Evolutionary conservation across 2,888 invertebrate genomes (phyloP).

Genomic region (Pocota personata): DNA sequence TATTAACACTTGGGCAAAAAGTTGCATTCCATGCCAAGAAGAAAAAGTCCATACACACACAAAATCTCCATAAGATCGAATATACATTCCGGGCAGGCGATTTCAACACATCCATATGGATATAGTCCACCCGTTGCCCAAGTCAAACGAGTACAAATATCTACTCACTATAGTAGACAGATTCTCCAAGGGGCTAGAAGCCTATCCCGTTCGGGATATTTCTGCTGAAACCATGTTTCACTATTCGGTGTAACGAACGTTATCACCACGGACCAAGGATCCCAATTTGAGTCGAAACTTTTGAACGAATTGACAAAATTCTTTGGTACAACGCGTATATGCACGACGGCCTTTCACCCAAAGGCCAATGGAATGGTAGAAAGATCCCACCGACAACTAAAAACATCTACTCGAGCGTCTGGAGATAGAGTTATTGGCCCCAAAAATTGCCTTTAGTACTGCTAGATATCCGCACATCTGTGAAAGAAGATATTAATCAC

Average conservation of each 20-base stretch:
- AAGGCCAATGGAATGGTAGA: slow-evolving; percentile 31
- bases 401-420: too few relatives aligned
- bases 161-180: neutral
- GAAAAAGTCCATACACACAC: slow-evolving; percentile 51
- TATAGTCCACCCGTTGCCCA: too few relatives aligned
- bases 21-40: too few relatives aligned
- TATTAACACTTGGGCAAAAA: too few relatives aligned
- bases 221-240: neutral
- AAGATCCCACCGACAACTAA: too few relatives aligned
- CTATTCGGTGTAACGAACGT: neutral
- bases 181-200: neutral
- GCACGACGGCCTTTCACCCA: too few relatives aligned
- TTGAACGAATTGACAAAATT: neutral
- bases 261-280: too few relatives aligned
- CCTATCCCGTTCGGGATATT: neutral
- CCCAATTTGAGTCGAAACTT: neutral
- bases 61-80: neutral
- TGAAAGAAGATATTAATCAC: slow-evolving; percentile 5
- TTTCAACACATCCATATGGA: too few relatives aligned
- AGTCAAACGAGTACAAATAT: neutral
- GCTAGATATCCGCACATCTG: too few relatives aligned
- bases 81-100: slow-evolving; percentile 9
- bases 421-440: too few relatives aligned
- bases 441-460: too few relatives aligned
- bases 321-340: neutral